Evolutionary conservation across 1,140 invertebrate species (phyloP), one percentile per base, ranked within the genome.

Genomic region (Apis mellifera): DNA sequence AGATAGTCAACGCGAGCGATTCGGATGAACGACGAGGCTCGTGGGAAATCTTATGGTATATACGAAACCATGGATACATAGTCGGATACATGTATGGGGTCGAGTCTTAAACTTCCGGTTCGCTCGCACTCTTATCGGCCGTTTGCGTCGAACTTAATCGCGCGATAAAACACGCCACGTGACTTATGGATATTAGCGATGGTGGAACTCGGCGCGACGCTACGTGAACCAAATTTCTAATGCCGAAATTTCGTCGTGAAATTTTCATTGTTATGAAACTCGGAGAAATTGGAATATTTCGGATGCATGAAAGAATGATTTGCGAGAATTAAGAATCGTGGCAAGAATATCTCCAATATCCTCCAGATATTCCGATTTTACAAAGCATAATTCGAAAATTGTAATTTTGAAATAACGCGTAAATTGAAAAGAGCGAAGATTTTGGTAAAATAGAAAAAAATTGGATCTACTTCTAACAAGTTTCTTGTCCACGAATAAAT

Each of bases 21-120:
- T 7, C 9, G 88, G 90, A 92, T 93, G 92, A 93, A 84, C 75
- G 90, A 94, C 92, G 90, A 87, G 80, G 88, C 93, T 83, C 92
- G 23, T 71, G 93, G 93, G 93, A 94, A 94, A 94, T 94, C 92
- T 94, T 91, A 92, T 86, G 88, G 80, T 73, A 86, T 73, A 86
- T 84, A 86, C 86, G 89, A 80, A 89, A 85, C 57, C 79, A 42
- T 57, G 82, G 57, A 42, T 23, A n/a, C n/a, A 72, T 54, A 23
- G n/a, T 21, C 66, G 54, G 48, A 48, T 68, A 83, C 60, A 66
- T 15, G 19, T 12, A 7, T 48, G 8, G 9, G 8, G 9, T 9
- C 42, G 32, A 62, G 62, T 78, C 80, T 82, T 83, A 68, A 77
- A 78, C 60, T 86, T 89, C 75, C 74, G 62, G 55, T 76, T 42